phyloP scores from a whole-genome alignment of 2,888 invertebrate genomes.

The Heterodera filipjevi region DNA sequence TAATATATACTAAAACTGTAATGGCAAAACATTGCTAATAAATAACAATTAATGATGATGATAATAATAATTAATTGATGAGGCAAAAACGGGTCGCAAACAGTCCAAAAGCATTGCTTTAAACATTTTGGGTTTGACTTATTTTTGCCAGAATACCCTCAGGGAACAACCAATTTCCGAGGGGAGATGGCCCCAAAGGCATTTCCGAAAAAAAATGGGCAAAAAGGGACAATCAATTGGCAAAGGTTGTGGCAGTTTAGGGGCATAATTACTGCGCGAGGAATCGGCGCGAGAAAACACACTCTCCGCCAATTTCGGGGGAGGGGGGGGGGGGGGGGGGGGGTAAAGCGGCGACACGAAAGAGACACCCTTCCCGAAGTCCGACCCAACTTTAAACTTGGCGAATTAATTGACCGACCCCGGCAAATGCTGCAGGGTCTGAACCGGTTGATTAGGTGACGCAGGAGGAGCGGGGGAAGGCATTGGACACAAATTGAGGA shows the following conservation, averaged over 20 bases:
- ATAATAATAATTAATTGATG: not conserved
- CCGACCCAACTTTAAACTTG: conserved; percentile 1
- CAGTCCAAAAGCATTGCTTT: not conserved
- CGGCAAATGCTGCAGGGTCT: not conserved
- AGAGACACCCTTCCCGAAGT: not conserved
- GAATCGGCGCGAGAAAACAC: not conserved
- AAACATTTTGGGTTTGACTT: not conserved
- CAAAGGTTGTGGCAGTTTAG: conserved; percentile 4
- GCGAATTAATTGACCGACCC: conserved; percentile 4
- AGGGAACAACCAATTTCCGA: not conserved
- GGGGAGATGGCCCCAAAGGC: not conserved
- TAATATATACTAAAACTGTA: too few species aligned
- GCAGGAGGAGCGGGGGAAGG: not conserved
- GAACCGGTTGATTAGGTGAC: not conserved
- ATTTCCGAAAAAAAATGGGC: not conserved
- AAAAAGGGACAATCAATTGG: not conserved
- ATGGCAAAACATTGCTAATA: too few species aligned
- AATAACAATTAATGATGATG: too few species aligned
- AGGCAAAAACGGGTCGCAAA: not conserved
- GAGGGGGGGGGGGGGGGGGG: not conserved
- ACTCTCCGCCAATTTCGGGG: not conserved
- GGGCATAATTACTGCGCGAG: conserved; percentile 8
- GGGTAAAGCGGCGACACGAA: not conserved
- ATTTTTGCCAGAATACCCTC: not conserved
- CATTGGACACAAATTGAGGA: not conserved